Base-by-base conservation (phyloP, 2,113 vertebrate genomes). In the Nansenia antarctica region DNA sequence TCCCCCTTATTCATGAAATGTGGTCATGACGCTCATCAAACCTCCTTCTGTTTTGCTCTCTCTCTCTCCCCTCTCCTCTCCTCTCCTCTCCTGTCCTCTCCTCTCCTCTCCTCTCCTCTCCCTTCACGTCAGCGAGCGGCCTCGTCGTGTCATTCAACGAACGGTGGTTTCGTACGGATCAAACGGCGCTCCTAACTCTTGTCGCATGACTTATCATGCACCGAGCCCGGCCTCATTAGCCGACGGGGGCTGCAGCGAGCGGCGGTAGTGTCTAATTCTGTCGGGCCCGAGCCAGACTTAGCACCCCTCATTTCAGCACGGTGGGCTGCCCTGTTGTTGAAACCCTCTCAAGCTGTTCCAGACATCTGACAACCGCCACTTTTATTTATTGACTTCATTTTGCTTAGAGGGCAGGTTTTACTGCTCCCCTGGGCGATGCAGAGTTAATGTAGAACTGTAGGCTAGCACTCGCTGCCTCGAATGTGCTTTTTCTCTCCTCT, bases 351-450 rank as follows among this genome's bases (percentile, higher is more conserved):
- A 79, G 82, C 80, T 65, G 77, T 82, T 89, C 89, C 91, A 93
- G 88, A 87, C 85, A 77, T 90, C 86, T 89, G 87, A 92, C 91
- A 91, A 84, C 81, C 77, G 71, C 67, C 76, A 68, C 70, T 76
- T 88, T 89, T 88, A 92, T 90, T 91, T 90, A 90, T 89, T 87
- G 84, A 87, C 86, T 88, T 88, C 84, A 88, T 90, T 90, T 84
- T 67, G 64, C 86, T 84, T 47, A 62, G 73, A 63, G 85, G 88
- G 78, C 82, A 62, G 82, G 73, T 83, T 86, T 89, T 81, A 89
- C 87, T 42, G 85, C 77, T 84, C 89, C 86, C 85, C 34, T 6
- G 87, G 84, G 89, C 80, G 87, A 88, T 82, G 76, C 84, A 47
- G 81, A 83, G 87, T 85, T 88, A 85, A 90, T 90, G 88, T 89